These are phyloP conservation scores for Chaetorhynchus papuensis DNA, from an alignment of 2,113 vertebrate genomes.

Conservation along the genomic window DNA sequence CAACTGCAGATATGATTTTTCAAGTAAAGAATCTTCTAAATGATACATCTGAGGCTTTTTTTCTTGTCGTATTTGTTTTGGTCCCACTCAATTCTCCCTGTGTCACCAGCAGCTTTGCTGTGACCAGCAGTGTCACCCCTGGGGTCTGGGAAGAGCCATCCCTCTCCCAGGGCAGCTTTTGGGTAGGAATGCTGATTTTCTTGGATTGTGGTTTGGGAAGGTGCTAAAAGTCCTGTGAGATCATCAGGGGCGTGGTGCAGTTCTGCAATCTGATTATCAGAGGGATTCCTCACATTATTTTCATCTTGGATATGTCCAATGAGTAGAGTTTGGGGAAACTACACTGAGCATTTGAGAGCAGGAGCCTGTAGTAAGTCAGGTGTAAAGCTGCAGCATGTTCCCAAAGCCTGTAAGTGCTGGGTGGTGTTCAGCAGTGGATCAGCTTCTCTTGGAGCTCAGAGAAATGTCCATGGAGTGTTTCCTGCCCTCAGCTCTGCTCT, in stretches of 20 bases:
- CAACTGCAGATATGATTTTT: neutral
- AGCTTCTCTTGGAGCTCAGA: neutral
- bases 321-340: neutral
- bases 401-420: neutral
- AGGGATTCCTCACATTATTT: neutral
- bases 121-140: neutral
- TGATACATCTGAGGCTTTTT: neutral
- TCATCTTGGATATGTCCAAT: neutral
- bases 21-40: neutral
- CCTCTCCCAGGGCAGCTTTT: neutral
- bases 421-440: neutral
- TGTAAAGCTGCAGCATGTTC: neutral
- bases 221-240: neutral
- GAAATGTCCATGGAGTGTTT: accelerated
- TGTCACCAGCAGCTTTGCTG: neutral
- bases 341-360: neutral
- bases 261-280: neutral
- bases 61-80: neutral
- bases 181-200: neutral
- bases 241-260: neutral
- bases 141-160: neutral
- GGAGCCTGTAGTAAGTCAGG: neutral
- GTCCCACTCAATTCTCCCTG: accelerated
- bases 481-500: neutral
- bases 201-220: neutral